These are phyloP conservation scores for Tribolium madens DNA, from an alignment of 1,140 invertebrate genomes.

Conservation along the genomic window DNA sequence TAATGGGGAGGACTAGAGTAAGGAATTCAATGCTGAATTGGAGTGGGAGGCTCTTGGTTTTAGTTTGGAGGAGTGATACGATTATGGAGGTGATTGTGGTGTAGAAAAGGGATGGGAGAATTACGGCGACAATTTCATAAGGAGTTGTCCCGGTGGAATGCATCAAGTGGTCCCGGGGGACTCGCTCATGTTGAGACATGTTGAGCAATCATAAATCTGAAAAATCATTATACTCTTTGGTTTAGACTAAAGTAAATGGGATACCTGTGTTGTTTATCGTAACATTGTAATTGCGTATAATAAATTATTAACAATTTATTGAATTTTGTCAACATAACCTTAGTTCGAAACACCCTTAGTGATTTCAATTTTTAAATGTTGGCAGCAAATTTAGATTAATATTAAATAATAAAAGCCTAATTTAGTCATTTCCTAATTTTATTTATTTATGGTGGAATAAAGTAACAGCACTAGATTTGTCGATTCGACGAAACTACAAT, in stretches of 20 bases:
- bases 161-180: constrained; percentile 59
- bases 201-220: too few species aligned
- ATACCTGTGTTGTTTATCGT: neutral
- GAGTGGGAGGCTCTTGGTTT: constrained; percentile 30
- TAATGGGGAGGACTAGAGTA: constrained; percentile 51
- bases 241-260: too few species aligned
- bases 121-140: constrained; percentile 66
- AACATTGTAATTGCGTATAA: neutral
- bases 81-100: constrained; percentile 50
- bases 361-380: neutral
- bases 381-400: neutral
- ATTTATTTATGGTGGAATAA: neutral
- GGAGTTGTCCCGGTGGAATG: constrained; percentile 67
- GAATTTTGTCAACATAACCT: neutral
- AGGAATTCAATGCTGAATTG: constrained; percentile 54
- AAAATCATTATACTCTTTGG: too few species aligned
- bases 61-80: constrained; percentile 31
- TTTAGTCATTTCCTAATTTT: neutral
- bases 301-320: neutral
- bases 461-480: neutral
- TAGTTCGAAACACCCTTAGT: neutral
- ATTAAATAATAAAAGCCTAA: neutral
- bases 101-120: constrained; percentile 66
- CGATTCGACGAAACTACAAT: neutral
- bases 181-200: neutral